Conservation (phyloP, 2,113 vertebrate genomes). For the Anguilla japonica region DNA sequence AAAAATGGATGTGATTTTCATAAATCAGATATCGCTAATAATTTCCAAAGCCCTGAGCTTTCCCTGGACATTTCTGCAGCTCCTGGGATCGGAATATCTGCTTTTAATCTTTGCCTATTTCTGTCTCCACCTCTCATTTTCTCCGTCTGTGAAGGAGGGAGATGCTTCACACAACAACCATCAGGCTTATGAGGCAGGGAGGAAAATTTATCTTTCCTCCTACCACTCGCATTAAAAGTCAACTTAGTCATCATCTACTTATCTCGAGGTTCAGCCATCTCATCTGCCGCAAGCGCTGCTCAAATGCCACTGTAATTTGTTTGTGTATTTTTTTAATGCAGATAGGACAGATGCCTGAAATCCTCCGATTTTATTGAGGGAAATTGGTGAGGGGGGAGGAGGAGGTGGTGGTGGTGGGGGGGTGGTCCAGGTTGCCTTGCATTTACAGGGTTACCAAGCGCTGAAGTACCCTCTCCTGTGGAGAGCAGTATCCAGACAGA, state of each 20-base stretch:
- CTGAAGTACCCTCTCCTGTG: not conserved
- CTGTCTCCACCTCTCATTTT: constrained; percentile 29
- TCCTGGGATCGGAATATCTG: constrained; percentile 39
- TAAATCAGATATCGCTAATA: constrained; percentile 24
- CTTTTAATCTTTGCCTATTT: constrained; percentile 44
- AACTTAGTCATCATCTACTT: constrained; percentile 27
- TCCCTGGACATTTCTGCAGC: constrained; percentile 3
- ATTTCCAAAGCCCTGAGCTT: constrained; percentile 24
- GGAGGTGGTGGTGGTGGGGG: not conserved
- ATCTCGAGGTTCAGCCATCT: not conserved
- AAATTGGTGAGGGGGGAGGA: not conserved
- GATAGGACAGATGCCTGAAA: not conserved
- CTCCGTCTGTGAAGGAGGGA: constrained; percentile 35
- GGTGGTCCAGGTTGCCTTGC: too few species aligned
- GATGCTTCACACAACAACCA: constrained; percentile 23
- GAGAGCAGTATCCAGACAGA: too few species aligned
- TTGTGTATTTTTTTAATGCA: constrained; percentile 18
- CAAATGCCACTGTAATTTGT: constrained; percentile 31
- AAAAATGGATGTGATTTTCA: constrained; percentile 25
- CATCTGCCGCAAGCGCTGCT: constrained; percentile 14
- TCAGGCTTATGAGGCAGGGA: constrained; percentile 33
- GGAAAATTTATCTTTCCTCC: constrained; percentile 34
- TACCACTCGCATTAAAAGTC: constrained; percentile 34
- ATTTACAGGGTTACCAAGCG: not conserved
- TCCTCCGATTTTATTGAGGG: constrained; percentile 13